Evolutionary conservation across 2,797 vertebrate genomes (phyloP).

Genomic region (Halcyon leucocephala): DNA sequence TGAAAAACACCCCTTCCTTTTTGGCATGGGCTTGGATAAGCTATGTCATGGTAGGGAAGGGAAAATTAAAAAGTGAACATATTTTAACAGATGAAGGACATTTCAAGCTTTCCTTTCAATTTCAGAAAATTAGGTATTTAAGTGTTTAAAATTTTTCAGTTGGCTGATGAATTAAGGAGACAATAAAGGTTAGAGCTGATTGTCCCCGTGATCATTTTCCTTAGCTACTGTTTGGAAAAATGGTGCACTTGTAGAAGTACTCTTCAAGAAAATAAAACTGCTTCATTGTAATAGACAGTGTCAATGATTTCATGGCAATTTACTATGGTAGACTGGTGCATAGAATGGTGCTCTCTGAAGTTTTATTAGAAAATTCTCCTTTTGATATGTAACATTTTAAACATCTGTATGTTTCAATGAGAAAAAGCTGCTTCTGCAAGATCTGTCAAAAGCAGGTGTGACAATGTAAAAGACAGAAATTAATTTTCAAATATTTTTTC

Average conservation of each 20-base stretch:
- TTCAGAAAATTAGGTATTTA: not conserved
- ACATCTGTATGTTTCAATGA: not conserved
- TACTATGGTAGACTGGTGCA: not conserved
- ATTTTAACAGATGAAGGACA: not conserved
- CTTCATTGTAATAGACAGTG: not conserved
- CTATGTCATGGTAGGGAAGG: not conserved
- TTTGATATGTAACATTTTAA: not conserved
- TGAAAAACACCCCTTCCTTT: not conserved
- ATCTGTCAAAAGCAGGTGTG: not conserved
- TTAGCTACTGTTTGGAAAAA: not conserved
- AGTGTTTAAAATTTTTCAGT: not conserved
- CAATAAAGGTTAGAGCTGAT: not conserved
- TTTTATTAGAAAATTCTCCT: not conserved
- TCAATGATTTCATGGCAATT: not conserved
- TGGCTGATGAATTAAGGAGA: not conserved
- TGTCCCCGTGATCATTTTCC: not conserved
- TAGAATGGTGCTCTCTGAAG: not conserved
- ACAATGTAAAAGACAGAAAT: not conserved
- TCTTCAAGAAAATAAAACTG: not conserved
- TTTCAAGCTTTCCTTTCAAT: not conserved
- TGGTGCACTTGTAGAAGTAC: not conserved
- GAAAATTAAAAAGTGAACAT: not conserved
- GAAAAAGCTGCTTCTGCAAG: not conserved
- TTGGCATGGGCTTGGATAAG: not conserved
- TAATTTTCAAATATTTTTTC: not conserved